phyloP scores from a whole-genome alignment of 2,113 vertebrate species.

The Xenopus tropicalis region DNA sequence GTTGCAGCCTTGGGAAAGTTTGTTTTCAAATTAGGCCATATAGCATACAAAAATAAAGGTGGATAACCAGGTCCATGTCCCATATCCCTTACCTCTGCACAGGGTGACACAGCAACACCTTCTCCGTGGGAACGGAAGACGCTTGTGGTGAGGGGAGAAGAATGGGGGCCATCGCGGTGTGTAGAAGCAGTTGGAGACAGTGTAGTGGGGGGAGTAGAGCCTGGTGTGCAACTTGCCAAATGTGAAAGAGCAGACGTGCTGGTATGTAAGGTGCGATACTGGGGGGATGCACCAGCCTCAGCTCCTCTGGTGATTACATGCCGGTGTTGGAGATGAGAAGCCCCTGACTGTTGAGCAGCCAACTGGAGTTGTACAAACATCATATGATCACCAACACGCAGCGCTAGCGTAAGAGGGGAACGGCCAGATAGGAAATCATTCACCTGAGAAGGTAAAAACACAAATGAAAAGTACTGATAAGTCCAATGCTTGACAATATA shows the following conservation, averaged over 20 bases:
- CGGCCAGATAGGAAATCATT: slow-evolving; percentile 96
- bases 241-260: slow-evolving; percentile 50
- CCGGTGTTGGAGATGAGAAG: slow-evolving; percentile 80
- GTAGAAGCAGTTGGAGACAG: slow-evolving; percentile 57
- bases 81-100: slow-evolving; percentile 76
- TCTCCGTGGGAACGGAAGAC: slow-evolving; percentile 81
- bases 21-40: too few relatives aligned
- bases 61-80: too few relatives aligned
- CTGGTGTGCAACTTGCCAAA: slow-evolving; percentile 57
- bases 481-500: too few relatives aligned
- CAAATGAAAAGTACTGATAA: neutral
- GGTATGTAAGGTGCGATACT: slow-evolving; percentile 53
- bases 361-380: slow-evolving; percentile 98
- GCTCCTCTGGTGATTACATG: slow-evolving; percentile 76
- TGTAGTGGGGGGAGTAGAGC: slow-evolving; percentile 50
- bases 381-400: slow-evolving; percentile 97
- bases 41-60: too few relatives aligned
- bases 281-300: slow-evolving; percentile 52
- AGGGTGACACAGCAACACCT: slow-evolving; percentile 68
- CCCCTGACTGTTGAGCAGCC: slow-evolving; percentile 83
- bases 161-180: slow-evolving; percentile 69
- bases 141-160: slow-evolving; percentile 72
- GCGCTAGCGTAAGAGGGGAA: slow-evolving; percentile 90
- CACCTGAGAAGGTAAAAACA: slow-evolving; percentile 69
- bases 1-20: too few relatives aligned